phyloP scores from a whole-genome alignment of 1,140 invertebrate genomes.

The Lanistes nyassanus region DNA sequence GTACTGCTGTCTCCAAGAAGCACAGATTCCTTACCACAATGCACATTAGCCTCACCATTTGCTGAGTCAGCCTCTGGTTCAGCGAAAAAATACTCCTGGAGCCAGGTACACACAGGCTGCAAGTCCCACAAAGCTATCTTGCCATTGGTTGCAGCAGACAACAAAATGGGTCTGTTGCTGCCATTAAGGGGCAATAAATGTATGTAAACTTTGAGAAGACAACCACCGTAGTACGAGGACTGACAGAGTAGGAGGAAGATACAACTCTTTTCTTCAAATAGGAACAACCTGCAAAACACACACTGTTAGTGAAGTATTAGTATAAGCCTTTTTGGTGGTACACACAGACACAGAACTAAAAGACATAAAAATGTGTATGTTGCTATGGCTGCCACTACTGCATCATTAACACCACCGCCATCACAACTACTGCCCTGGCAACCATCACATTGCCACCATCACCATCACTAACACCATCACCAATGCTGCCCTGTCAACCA shows the following conservation, averaged over 20 bases:
- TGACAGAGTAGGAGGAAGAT: conserved; percentile 42
- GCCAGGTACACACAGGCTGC: conserved; percentile 1
- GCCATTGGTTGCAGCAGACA: conserved; percentile 77
- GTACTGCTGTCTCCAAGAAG: background rate
- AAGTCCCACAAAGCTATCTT: conserved; percentile 73
- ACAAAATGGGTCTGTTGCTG: conserved; percentile 17
- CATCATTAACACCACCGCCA: background rate
- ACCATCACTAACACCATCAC: background rate
- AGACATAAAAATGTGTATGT: background rate
- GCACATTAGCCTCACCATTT: background rate
- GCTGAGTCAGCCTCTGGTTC: background rate
- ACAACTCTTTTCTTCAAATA: conserved; percentile 48
- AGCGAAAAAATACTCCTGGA: background rate
- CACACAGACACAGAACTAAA: background rate
- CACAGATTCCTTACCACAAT: too few relatives aligned
- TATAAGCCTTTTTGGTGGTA: background rate
- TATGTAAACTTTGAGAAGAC: conserved; percentile 58
- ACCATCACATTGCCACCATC: background rate
- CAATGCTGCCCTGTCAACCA: too few relatives aligned
- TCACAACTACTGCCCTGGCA: background rate
- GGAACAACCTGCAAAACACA: conserved; percentile 54
- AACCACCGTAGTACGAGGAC: conserved; percentile 55
- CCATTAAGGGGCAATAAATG: conserved; percentile 22
- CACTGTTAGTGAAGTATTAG: background rate
- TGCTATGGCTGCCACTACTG: background rate